Evolutionary conservation across 2,797 vertebrate species (phyloP).

Genomic region (Bradypodion pumilum): DNA sequence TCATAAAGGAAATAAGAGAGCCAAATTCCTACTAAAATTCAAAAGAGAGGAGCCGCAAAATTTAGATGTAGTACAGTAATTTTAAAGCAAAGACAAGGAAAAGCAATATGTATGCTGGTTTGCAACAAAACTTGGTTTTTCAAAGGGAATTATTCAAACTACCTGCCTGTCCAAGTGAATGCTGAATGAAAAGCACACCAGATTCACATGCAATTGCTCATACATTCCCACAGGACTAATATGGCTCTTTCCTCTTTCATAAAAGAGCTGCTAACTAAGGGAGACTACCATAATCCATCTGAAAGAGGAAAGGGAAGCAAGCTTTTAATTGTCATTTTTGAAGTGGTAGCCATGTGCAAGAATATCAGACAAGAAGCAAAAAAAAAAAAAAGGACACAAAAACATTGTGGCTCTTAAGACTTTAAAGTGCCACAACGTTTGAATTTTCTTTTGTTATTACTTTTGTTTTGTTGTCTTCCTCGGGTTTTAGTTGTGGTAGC

Average conservation of each 20-base stretch:
- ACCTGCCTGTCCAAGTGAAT: not conserved
- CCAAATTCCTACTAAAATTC: not conserved
- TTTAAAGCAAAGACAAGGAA: not conserved
- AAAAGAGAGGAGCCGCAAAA: not conserved
- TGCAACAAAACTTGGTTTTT: not conserved
- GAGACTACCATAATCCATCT: not conserved
- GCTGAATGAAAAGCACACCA: not conserved
- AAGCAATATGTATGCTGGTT: not conserved
- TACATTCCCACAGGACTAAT: not conserved
- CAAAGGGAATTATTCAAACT: not conserved
- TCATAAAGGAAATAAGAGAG: not conserved
- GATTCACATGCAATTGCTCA: not conserved
- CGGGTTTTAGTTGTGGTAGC: not conserved
- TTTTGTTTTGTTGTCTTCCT: too few species aligned
- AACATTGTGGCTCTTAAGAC: too few species aligned
- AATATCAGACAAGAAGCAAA: too few species aligned
- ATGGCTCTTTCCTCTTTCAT: not conserved
- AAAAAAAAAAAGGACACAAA: too few species aligned
- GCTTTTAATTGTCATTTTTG: not conserved
- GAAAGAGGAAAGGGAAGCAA: not conserved
- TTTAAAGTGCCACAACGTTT: too few species aligned
- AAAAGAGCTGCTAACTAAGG: not conserved
- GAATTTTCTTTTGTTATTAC: too few species aligned
- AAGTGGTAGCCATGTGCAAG: too few species aligned
- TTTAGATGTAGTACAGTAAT: not conserved